Evolutionary conservation across 2,797 vertebrate species (phyloP).

Genomic region (Simalia tracyae): DNA sequence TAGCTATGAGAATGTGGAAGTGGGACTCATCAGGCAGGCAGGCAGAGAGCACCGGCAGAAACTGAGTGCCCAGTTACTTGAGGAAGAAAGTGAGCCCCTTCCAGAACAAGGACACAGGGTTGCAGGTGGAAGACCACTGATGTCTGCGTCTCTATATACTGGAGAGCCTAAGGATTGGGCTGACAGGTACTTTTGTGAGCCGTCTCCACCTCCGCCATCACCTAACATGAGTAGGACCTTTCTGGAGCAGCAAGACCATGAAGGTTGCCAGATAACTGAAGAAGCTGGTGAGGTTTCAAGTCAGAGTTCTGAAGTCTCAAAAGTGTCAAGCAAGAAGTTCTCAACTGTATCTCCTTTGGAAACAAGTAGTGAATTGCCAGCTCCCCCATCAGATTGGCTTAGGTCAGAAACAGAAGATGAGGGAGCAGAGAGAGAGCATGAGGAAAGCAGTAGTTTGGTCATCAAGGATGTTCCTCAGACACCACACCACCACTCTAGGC

Average conservation of each 20-base stretch:
- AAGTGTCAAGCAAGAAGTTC: background rate
- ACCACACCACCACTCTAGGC: background rate
- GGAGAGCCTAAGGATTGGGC: background rate
- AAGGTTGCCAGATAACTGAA: background rate
- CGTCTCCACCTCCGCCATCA: background rate
- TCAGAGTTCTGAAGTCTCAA: background rate
- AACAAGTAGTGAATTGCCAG: background rate
- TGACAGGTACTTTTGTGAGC: background rate
- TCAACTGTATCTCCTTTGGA: background rate
- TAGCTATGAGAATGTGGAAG: background rate
- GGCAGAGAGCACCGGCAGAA: background rate
- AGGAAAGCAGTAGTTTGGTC: background rate
- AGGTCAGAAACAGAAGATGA: background rate
- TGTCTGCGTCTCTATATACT: background rate
- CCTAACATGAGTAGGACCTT: background rate
- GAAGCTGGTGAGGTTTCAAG: background rate
- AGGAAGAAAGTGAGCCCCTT: background rate
- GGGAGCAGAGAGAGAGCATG: background rate
- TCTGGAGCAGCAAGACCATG: background rate
- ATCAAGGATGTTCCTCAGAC: background rate
- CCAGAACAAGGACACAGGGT: background rate
- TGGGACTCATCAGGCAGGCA: background rate
- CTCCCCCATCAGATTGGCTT: background rate
- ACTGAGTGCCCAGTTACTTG: background rate
- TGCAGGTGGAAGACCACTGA: background rate